Base-by-base conservation (phyloP, 2,113 vertebrate species). In the Motacilla alba region DNA sequence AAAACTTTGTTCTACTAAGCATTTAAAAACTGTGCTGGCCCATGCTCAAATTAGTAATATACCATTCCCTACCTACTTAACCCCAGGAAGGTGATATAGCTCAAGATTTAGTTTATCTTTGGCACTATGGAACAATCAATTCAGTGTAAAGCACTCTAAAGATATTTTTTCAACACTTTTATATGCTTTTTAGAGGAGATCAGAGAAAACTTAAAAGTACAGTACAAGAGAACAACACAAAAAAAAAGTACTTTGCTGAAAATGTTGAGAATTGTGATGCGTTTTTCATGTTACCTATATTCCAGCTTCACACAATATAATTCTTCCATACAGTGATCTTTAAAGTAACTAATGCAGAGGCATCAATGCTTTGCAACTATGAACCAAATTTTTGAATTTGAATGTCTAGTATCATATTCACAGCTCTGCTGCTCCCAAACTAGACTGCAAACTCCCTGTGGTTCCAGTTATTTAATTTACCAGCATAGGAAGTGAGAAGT, bases 51-150 rank as follows among this genome's bases (percentile, higher is more conserved):
- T 62, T 55, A 72, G 35, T 62, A 75, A 80, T 66, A 35, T 22
- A 85, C 15, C 17, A 15, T 66, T 66, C n/a, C 53, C 41, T 66
- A 76, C 28, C 13, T 53, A 17, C 30, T 84, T 85, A 83, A 77
- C 44, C 7, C 19, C 37, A 72, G 31, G 37, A 90, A 94, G 23
- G 15, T 27, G 46, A 77, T 66, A 52, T 4, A 85, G 35, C 17
- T 81, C 50, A 68, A 81, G 41, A 86, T 46, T 82, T 69, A 75
- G 8, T 44, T 82, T 74, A 24, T 74, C 89, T 89, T 82, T 94
- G 73, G 37, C 21, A 80, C 52, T 58, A 7, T 5, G 44, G 47
- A 52, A 55, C 15, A 80, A 62, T 78, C 33, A 83, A 13, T 85
- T 83, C 15, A 66, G 6, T 31, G 16, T 62, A 84, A 81, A 94